phyloP scores from a whole-genome alignment of 37 sponge, comb jelly and placozoan genomes.

The Bolinopsis microptera region DNA sequence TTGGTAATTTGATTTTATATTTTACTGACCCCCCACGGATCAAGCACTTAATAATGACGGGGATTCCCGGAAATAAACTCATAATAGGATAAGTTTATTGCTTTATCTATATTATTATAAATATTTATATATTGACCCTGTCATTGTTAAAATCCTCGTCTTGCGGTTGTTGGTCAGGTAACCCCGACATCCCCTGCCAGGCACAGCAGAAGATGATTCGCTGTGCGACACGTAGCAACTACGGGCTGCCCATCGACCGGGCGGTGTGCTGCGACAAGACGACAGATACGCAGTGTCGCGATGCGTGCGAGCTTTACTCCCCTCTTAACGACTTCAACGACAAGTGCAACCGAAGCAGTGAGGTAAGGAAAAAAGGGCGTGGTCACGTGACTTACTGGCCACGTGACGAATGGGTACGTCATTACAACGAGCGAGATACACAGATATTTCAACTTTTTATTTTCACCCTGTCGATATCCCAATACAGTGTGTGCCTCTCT shows the following conservation, averaged over 20 bases:
- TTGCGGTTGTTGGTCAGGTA: background rate
- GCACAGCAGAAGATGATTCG: background rate
- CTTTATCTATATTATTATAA: no score
- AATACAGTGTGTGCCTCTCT: no score
- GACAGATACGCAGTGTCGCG: background rate
- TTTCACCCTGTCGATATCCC: no score
- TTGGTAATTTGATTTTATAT: background rate
- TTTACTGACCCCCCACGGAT: background rate
- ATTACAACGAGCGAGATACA: no score
- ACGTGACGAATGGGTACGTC: no score
- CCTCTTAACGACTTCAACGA: slow-evolving; percentile 22
- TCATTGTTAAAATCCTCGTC: background rate
- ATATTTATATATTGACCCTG: no score
- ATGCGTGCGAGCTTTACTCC: background rate
- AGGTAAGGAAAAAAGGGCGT: background rate
- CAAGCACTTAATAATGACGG: background rate
- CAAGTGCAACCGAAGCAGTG: background rate
- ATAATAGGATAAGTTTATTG: background rate
- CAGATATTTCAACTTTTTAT: no score
- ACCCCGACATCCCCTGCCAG: background rate
- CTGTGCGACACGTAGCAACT: background rate
- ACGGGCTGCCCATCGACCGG: background rate
- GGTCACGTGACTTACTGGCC: no score
- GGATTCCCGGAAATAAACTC: background rate
- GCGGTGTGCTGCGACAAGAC: slow-evolving; percentile 32